phyloP scores from a whole-genome alignment of 2,888 invertebrate genomes.

The Choreutis nemorana region DNA sequence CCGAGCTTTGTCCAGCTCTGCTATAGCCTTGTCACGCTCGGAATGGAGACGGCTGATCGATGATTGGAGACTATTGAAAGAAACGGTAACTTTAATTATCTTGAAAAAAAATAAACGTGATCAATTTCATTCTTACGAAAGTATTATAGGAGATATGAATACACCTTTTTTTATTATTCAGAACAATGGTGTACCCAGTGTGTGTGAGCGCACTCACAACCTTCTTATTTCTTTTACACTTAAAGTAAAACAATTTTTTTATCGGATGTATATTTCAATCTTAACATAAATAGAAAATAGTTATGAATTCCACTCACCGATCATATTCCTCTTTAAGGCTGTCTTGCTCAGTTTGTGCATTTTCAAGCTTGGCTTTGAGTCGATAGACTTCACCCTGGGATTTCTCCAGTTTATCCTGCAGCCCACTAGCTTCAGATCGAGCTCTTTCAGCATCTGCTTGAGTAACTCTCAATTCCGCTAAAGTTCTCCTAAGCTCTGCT shows the following conservation, averaged over 20 bases:
- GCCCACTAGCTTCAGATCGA: constrained; percentile 79
- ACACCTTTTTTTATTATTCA: too few relatives aligned
- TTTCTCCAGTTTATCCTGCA: constrained; percentile 93
- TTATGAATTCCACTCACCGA: constrained; percentile 59
- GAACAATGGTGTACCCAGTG: too few relatives aligned
- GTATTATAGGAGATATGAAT: too few relatives aligned
- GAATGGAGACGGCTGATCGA: constrained; percentile 85
- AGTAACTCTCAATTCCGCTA: constrained; percentile 89
- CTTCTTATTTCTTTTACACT: too few relatives aligned
- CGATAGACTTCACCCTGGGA: constrained; percentile 95
- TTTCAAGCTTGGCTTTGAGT: constrained; percentile 91
- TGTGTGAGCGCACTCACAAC: too few relatives aligned
- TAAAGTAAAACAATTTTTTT: neutral
- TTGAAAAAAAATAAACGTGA: too few relatives aligned
- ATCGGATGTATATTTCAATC: too few relatives aligned
- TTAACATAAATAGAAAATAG: neutral
- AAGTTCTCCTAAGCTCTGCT: constrained; percentile 84
- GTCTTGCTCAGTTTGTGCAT: constrained; percentile 94
- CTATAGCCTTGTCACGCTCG: constrained; percentile 86
- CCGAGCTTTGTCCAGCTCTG: constrained; percentile 84
- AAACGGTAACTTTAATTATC: constrained; percentile 1
- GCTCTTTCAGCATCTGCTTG: constrained; percentile 91
- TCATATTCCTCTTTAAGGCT: constrained; percentile 93
- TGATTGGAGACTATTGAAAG: constrained; percentile 70
- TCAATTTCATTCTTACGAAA: too few relatives aligned